Conservation (phyloP, 2,113 vertebrate genomes). For the Echinops telfairi region DNA sequence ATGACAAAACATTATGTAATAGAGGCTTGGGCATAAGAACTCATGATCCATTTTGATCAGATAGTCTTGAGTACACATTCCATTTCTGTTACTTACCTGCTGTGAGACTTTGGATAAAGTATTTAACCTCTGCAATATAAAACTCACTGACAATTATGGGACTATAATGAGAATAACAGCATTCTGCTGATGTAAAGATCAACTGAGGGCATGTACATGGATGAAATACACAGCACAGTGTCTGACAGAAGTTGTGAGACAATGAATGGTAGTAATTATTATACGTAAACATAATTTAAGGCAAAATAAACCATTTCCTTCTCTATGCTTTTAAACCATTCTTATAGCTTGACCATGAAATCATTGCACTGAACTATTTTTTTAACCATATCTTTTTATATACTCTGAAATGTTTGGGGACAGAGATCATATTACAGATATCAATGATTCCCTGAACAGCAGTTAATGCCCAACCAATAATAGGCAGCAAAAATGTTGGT, state of each 20-base stretch:
- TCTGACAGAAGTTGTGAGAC: not conserved
- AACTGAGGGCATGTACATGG: not conserved
- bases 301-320: constrained; percentile 39
- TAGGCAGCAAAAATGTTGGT: not conserved
- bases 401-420: not conserved
- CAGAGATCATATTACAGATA: not conserved
- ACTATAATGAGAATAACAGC: not conserved
- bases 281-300: constrained; percentile 38
- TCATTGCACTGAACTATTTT: not conserved
- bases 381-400: constrained; percentile 23
- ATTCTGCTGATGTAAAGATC: not conserved
- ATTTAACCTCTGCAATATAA: not conserved
- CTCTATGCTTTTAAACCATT: constrained; percentile 45
- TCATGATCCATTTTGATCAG: not conserved
- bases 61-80: not conserved
- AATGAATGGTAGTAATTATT: not conserved
- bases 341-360: not conserved
- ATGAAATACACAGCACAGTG: not conserved
- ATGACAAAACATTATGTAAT: not conserved
- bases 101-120: not conserved
- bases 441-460: not conserved
- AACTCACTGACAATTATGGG: not conserved
- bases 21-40: not conserved
- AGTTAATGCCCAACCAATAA: not conserved
- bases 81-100: not conserved